Conservation (phyloP, 2,113 vertebrate species). For the Cairina moschata region DNA sequence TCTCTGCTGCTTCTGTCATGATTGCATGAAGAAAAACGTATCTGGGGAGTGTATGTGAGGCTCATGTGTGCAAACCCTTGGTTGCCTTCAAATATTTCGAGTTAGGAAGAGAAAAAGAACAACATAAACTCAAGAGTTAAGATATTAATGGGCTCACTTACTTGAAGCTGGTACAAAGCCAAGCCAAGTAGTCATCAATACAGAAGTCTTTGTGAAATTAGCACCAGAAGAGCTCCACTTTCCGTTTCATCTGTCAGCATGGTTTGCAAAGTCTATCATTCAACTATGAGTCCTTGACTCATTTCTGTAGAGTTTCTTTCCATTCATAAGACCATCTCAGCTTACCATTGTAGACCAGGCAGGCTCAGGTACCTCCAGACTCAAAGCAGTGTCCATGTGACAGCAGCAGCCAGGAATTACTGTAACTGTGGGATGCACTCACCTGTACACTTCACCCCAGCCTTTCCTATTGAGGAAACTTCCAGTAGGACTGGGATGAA, state of each 20-base stretch:
- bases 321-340: not conserved
- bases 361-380: not conserved
- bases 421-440: not conserved
- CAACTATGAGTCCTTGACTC: not conserved
- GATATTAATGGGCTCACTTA: not conserved
- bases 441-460: not conserved
- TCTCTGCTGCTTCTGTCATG: not conserved
- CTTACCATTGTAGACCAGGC: not conserved
- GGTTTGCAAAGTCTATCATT: not conserved
- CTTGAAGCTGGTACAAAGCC: not conserved
- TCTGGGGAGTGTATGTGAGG: not conserved
- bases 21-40: not conserved
- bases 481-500: not conserved
- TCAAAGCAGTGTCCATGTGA: not conserved
- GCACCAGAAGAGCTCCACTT: not conserved
- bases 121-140: not conserved
- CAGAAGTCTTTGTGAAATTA: not conserved
- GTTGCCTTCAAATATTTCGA: not conserved
- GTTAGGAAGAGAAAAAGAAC: not conserved
- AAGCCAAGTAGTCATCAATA: not conserved
- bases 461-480: not conserved
- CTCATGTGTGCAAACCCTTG: accelerated
- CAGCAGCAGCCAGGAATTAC: not conserved
- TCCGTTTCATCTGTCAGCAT: not conserved
- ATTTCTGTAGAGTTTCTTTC: not conserved